Evolutionary conservation across 2,797 vertebrate genomes (phyloP).

Genomic region (Coendou prehensilis): DNA sequence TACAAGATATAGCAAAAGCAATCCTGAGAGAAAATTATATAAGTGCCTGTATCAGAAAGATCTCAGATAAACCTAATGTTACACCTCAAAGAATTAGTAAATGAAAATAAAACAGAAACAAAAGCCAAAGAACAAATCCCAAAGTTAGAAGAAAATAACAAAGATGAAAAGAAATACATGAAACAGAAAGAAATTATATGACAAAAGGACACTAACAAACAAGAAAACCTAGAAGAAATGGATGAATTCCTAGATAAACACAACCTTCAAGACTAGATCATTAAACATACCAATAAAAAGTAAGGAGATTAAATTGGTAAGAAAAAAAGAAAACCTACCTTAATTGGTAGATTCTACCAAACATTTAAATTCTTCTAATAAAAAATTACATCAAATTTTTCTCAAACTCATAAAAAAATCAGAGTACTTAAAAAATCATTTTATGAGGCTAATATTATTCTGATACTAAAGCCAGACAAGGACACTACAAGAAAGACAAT

Average conservation of each 20-base stretch:
- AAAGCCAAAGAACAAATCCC: not conserved
- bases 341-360: not conserved
- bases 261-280: not conserved
- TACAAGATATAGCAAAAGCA: not conserved
- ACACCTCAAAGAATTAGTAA: not conserved
- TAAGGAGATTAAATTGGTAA: not conserved
- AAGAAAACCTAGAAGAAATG: not conserved
- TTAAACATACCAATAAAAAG: not conserved
- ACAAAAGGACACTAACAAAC: not conserved
- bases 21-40: not conserved
- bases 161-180: not conserved
- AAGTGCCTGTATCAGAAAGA: not conserved
- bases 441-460: not conserved
- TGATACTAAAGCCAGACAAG: not conserved
- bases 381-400: not conserved
- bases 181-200: not conserved
- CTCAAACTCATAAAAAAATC: not conserved
- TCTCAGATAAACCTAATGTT: not conserved
- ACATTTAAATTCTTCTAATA: not conserved
- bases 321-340: not conserved
- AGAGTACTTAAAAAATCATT: not conserved
- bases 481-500: not conserved
- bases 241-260: not conserved
- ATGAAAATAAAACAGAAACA: not conserved
- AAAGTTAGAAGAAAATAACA: not conserved